phyloP scores from a whole-genome alignment of 1,140 invertebrate genomes.

The Chionoecetes opilio region DNA sequence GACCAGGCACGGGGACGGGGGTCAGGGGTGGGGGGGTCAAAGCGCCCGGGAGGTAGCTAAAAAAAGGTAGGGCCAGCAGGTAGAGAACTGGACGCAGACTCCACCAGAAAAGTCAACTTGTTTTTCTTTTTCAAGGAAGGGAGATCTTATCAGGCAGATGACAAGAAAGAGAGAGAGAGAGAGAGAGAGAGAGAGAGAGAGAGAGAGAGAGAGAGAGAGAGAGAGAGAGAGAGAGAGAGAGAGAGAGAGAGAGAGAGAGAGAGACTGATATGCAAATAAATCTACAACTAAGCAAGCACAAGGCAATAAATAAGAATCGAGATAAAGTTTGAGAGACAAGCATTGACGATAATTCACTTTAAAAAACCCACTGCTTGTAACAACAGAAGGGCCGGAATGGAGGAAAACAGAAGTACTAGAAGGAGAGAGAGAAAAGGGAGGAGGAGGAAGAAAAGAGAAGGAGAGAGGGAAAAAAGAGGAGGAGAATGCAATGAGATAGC shows the following conservation, averaged over 20 bases:
- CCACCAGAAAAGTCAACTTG: neutral
- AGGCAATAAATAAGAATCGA: neutral
- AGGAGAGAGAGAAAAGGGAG: neutral
- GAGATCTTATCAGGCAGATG: neutral
- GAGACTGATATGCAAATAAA: neutral
- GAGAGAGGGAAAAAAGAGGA: neutral
- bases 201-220: slow-evolving; percentile 17
- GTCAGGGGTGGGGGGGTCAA: neutral
- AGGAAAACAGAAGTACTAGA: neutral
- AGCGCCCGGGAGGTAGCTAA: neutral
- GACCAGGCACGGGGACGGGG: neutral
- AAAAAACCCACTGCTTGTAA: too few relatives aligned
- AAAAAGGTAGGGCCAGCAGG: neutral
- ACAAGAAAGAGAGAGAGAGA: neutral
- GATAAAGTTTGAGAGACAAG: too few relatives aligned
- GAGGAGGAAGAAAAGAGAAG: neutral
- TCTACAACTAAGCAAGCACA: neutral
- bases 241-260: neutral
- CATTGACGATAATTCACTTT: too few relatives aligned
- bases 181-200: neutral
- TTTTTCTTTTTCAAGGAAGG: neutral
- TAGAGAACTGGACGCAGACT: neutral
- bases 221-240: slow-evolving; percentile 13
- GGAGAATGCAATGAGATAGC: neutral
- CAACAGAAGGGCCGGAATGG: neutral